A percentile compares a stretch with the other conserved stretches of the same genome.
Conservation (phyloP, 2,797 vertebrate genomes). For the Simalia tracyae region DNA sequence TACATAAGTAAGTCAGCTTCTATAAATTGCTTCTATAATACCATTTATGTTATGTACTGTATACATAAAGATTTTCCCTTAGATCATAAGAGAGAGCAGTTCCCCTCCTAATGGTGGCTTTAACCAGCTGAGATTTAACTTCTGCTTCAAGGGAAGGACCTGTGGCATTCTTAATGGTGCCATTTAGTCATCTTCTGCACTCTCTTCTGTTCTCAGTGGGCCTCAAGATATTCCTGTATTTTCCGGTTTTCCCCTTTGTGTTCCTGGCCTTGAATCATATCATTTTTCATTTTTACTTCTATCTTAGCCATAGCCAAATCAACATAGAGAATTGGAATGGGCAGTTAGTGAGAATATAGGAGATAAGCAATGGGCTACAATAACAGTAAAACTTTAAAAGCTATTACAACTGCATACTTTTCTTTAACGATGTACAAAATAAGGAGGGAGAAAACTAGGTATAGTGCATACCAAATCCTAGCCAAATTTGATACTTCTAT, state of each 20-base stretch:
- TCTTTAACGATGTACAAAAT: background rate
- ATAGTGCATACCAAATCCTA: background rate
- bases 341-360: background rate
- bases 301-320: background rate
- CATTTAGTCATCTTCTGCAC: background rate
- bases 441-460: background rate
- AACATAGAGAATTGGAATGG: background rate
- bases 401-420: background rate
- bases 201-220: background rate
- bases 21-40: background rate
- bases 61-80: background rate
- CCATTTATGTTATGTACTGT: background rate
- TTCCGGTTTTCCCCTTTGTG: background rate
- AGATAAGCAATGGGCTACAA: background rate
- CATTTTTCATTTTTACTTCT: background rate
- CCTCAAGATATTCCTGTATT: background rate
- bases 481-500: slow-evolving; percentile 4
- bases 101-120: background rate
- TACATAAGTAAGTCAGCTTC: background rate
- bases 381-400: background rate
- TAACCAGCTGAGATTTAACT: background rate
- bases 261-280: background rate
- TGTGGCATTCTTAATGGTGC: background rate
- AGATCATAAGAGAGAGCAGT: background rate
- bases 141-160: background rate